These are phyloP conservation scores for Eupelmus urozonus DNA, from an alignment of 2,888 invertebrate genomes.

Conservation along the genomic window DNA sequence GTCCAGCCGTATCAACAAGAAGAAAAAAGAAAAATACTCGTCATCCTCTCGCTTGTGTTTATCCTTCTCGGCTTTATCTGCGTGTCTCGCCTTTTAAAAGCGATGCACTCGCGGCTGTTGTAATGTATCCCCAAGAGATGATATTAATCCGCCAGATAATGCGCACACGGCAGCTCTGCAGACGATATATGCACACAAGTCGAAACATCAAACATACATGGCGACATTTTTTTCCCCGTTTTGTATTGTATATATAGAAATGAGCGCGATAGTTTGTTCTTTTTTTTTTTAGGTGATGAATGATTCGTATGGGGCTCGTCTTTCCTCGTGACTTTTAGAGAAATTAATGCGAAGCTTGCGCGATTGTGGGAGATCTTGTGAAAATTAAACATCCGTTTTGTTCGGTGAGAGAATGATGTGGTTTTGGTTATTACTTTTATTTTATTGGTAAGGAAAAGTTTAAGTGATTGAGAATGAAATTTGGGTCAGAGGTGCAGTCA, in stretches of 20 bases:
- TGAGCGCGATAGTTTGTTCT: not conserved
- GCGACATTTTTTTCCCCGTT: slow-evolving; percentile 27
- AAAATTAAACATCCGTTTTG: slow-evolving; percentile 28
- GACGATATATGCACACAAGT: slow-evolving; percentile 10
- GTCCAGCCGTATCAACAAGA: not conserved
- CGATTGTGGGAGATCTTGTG: not conserved
- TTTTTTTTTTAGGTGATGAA: slow-evolving; percentile 21
- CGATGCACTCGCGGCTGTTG: slow-evolving; percentile 42
- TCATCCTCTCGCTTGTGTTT: slow-evolving; percentile 51
- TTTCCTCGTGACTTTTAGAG: slow-evolving; percentile 21
- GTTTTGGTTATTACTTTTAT: too few species aligned
- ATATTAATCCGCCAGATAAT: slow-evolving; percentile 52
- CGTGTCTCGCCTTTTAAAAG: slow-evolving; percentile 24
- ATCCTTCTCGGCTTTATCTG: slow-evolving; percentile 14
- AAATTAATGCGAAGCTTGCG: slow-evolving; percentile 18
- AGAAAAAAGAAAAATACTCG: not conserved
- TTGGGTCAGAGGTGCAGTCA: too few species aligned
- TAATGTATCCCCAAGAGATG: slow-evolving; percentile 55
- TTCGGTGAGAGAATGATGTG: not conserved
- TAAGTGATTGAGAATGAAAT: too few species aligned
- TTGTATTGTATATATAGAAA: not conserved
- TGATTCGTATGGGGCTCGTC: slow-evolving; percentile 6
- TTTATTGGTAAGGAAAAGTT: too few species aligned
- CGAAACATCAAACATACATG: slow-evolving; percentile 22
- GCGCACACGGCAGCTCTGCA: slow-evolving; percentile 1